Evolutionary conservation across 2,797 vertebrate genomes (phyloP).

Genomic region (Tapera naevia): DNA sequence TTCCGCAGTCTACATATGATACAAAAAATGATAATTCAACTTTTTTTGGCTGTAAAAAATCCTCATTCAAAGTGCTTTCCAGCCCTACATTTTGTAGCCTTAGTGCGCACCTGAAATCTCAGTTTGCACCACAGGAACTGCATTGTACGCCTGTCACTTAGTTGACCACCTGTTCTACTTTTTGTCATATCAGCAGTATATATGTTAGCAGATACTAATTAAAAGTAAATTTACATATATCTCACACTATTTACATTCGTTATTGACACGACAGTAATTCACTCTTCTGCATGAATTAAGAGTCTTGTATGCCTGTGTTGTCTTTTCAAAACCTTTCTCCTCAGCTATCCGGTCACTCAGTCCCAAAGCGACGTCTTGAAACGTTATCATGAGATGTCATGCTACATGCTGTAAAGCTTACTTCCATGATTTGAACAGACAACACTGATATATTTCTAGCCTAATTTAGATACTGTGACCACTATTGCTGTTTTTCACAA

Average conservation of each 20-base stretch:
- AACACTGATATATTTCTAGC: background rate
- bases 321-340: background rate
- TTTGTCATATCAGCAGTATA: background rate
- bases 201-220: slow-evolving; percentile 5
- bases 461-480: background rate
- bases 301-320: background rate
- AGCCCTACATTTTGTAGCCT: background rate
- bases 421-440: background rate
- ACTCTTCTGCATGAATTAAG: background rate
- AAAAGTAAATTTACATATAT: slow-evolving; percentile 5
- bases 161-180: background rate
- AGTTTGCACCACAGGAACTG: background rate
- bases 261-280: background rate
- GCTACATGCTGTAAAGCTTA: background rate
- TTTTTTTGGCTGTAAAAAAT: background rate
- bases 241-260: background rate
- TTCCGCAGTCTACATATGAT: background rate
- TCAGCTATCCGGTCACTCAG: background rate
- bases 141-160: background rate
- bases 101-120: background rate
- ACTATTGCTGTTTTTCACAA: background rate
- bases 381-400: background rate
- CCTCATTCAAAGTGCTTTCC: background rate
- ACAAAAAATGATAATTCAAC: background rate
- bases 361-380: background rate